These are phyloP conservation scores for Limnephilus marmoratus DNA, from an alignment of 2,888 invertebrate genomes.

Conservation along the genomic window DNA sequence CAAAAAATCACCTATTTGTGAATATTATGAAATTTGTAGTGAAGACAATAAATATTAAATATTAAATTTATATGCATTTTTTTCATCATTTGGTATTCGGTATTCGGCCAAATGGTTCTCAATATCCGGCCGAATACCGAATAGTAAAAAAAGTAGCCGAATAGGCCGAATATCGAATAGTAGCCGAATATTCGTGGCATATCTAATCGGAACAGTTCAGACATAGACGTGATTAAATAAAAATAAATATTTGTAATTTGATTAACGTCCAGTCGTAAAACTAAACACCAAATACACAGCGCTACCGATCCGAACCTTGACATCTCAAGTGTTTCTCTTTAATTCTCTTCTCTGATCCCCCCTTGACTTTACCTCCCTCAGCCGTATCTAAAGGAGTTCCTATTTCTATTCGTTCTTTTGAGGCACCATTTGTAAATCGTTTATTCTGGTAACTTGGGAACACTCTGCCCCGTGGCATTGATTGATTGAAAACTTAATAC, in stretches of 20 bases:
- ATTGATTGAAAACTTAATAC: slow-evolving; percentile 46
- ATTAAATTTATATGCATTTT: no score
- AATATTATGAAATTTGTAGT: no score
- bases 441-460: slow-evolving; percentile 41
- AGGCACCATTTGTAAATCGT: slow-evolving; percentile 38
- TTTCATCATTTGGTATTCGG: no score
- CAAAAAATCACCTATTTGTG: no score
- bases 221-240: no score
- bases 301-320: neutral
- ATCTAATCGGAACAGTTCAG: no score
- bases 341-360: neutral
- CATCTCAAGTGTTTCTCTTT: neutral
- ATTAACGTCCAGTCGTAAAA: neutral
- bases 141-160: no score
- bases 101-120: no score
- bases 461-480: slow-evolving; percentile 28
- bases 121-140: no score
- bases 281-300: neutral
- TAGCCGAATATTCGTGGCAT: no score
- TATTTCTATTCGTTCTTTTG: slow-evolving; percentile 9
- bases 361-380: neutral
- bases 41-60: no score
- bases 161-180: no score
- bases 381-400: neutral
- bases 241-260: neutral